Evolutionary conservation across 2,888 invertebrate genomes (phyloP).

Genomic region (Aspidapion aeneum): DNA sequence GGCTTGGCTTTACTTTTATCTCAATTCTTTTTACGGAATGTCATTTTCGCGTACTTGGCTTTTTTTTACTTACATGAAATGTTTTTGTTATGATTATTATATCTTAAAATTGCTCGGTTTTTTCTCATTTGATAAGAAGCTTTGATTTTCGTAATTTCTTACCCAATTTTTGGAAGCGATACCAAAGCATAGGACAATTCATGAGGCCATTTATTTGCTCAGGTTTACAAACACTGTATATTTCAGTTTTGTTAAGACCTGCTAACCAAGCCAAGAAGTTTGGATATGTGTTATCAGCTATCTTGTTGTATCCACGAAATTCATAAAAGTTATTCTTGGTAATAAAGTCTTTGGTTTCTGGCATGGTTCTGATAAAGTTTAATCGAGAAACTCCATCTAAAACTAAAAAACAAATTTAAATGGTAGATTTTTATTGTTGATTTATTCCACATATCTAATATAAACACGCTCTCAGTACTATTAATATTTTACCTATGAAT

Average conservation of each 20-base stretch:
- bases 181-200: conserved; percentile 75
- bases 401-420: conserved; percentile 59
- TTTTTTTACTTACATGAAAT: too few relatives aligned
- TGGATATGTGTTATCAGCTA: conserved; percentile 87
- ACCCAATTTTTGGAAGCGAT: conserved; percentile 37
- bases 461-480: too few relatives aligned
- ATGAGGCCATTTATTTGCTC: conserved; percentile 57
- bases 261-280: conserved; percentile 82
- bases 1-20: too few relatives aligned
- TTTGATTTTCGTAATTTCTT: too few relatives aligned
- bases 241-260: conserved; percentile 51
- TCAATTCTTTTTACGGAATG: too few relatives aligned
- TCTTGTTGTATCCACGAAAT: conserved; percentile 53
- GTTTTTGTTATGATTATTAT: too few relatives aligned
- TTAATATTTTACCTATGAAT: conserved; percentile 44
- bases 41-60: too few relatives aligned
- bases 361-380: conserved; percentile 74
- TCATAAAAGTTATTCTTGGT: conserved; percentile 50
- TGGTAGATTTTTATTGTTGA: not conserved
- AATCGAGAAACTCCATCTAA: conserved; percentile 82
- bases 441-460: too few relatives aligned
- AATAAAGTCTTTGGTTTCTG: conserved; percentile 64
- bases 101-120: too few relatives aligned
- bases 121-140: too few relatives aligned
- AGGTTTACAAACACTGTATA: conserved; percentile 54